Conservation (phyloP, 2,113 vertebrate genomes). For the Phylloscopus whistleri region DNA sequence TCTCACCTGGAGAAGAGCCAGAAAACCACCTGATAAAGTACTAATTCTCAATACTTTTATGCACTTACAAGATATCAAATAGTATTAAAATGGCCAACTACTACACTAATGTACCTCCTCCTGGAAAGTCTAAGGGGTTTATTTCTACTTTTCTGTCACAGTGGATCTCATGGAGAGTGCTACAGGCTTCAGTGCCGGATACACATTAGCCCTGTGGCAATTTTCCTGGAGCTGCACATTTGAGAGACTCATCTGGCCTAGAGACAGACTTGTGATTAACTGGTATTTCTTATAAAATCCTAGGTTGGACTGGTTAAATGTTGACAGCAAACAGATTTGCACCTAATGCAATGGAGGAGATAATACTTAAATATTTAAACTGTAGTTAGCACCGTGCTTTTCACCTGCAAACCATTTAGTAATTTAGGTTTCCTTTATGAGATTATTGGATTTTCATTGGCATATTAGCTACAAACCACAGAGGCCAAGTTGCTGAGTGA, state of each 20-base stretch:
- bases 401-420: neutral
- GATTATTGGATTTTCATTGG: neutral
- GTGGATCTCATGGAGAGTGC: neutral
- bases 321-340: neutral
- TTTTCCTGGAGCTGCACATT: neutral
- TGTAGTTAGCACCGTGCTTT: neutral
- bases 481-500: neutral
- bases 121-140: neutral
- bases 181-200: neutral
- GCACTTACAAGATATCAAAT: neutral
- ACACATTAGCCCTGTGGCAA: neutral
- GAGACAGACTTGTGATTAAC: neutral
- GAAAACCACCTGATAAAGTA: neutral
- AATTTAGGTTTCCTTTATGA: neutral
- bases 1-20: neutral
- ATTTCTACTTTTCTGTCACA: neutral
- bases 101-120: neutral
- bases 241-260: neutral
- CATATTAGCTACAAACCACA: neutral
- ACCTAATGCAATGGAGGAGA: neutral
- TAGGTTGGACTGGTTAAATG: neutral
- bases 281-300: neutral
- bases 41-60: neutral
- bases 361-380: slow-evolving; percentile 3
- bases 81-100: neutral